A percentile compares a stretch with the other conserved stretches of the same genome.
Conservation (phyloP, 2,797 vertebrate genomes). For the Tauraco hartlaubi region DNA sequence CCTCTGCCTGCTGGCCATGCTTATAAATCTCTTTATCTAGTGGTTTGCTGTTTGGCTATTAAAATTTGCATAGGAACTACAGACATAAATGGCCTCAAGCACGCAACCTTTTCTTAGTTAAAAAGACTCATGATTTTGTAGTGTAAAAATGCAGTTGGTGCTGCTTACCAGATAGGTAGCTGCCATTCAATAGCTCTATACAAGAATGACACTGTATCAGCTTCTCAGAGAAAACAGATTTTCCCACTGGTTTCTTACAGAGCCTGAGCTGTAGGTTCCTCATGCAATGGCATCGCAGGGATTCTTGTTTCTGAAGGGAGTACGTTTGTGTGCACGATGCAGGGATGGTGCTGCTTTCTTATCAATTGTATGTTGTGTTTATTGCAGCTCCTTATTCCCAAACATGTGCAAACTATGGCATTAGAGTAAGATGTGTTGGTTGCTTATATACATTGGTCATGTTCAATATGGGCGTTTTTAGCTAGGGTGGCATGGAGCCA, state of each 20-base stretch:
- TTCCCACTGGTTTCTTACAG: not conserved
- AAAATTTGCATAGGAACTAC: not conserved
- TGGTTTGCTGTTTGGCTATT: not conserved
- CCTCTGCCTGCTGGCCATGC: no score
- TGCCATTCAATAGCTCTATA: not conserved
- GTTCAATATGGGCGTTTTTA: not conserved
- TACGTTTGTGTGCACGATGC: accelerated
- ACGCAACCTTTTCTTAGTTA: not conserved
- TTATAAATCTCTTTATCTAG: not conserved
- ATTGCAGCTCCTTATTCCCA: not conserved
- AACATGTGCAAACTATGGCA: accelerated
- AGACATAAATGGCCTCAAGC: not conserved
- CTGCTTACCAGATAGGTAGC: not conserved
- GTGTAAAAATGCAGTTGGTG: not conserved
- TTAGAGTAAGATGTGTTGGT: not conserved
- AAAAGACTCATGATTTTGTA: not conserved
- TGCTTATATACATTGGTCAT: not conserved
- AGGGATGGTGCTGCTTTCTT: not conserved
- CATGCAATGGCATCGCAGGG: not conserved
- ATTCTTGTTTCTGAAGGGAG: not conserved
- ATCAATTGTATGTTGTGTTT: not conserved
- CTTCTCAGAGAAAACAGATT: not conserved
- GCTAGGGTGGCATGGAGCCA: not conserved
- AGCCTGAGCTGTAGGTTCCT: not conserved
- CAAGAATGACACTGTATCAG: not conserved